Evolutionary conservation across 2,113 vertebrate genomes (phyloP).

Genomic region (Burhinus oedicnemus): DNA sequence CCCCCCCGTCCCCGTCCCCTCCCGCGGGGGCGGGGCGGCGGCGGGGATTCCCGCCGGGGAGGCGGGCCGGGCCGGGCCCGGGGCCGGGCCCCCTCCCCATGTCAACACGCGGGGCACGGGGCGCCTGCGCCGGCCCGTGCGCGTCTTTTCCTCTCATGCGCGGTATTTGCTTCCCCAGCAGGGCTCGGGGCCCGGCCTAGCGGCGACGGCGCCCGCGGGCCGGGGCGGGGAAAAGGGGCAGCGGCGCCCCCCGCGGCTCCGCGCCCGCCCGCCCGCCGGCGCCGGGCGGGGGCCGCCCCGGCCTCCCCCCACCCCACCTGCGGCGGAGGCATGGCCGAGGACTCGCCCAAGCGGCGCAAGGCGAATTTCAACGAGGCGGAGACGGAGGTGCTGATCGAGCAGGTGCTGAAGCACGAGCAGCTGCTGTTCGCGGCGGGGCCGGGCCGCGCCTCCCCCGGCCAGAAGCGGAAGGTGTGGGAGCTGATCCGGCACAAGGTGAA

Average conservation of each 20-base stretch:
- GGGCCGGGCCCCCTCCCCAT: slow-evolving; percentile 46
- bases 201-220: background rate
- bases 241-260: background rate
- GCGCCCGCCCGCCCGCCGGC: background rate
- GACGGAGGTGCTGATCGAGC: slow-evolving; percentile 69
- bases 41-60: slow-evolving; percentile 10
- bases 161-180: slow-evolving; percentile 46
- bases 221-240: background rate
- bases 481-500: slow-evolving; percentile 69
- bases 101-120: slow-evolving; percentile 48
- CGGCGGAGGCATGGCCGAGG: slow-evolving; percentile 31
- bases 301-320: too few relatives aligned
- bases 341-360: slow-evolving; percentile 65
- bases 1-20: too few relatives aligned
- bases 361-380: slow-evolving; percentile 70
- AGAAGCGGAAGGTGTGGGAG: slow-evolving; percentile 60
- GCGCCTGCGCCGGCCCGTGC: slow-evolving; percentile 55
- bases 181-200: slow-evolving; percentile 7
- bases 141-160: slow-evolving; percentile 69
- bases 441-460: slow-evolving; percentile 37
- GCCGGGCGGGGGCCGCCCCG: background rate
- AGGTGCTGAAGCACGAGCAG: slow-evolving; percentile 68
- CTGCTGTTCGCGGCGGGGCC: slow-evolving; percentile 50
- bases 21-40: background rate
- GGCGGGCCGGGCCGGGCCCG: slow-evolving; percentile 45